These are phyloP conservation scores for Himalopsyche anomala DNA, from an alignment of 2,888 invertebrate species.

Conservation along the genomic window DNA sequence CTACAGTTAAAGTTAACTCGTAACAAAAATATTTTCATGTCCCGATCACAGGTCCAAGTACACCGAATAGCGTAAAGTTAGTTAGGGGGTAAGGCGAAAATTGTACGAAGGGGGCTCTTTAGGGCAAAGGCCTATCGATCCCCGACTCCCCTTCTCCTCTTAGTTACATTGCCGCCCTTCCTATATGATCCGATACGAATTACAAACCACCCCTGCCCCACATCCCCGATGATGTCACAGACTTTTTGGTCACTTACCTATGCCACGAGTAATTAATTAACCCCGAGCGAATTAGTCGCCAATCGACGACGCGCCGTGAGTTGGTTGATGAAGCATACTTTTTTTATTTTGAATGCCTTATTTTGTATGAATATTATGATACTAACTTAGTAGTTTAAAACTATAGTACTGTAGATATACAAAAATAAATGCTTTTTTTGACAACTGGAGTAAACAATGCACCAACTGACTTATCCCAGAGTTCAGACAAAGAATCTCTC, in stretches of 20 bases:
- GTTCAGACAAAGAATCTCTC: no score
- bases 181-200: constrained; percentile 28
- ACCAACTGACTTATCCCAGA: no score
- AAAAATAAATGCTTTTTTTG: no score
- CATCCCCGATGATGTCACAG: background rate
- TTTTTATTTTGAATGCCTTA: no score
- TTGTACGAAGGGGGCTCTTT: constrained; percentile 1
- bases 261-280: background rate
- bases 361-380: no score
- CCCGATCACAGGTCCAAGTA: background rate
- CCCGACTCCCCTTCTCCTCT: background rate
- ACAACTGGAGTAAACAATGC: no score
- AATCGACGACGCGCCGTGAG: background rate
- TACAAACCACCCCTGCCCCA: background rate
- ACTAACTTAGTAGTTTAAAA: no score
- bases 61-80: background rate
- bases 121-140: constrained; percentile 42
- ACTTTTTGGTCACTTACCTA: constrained; percentile 32
- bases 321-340: background rate
- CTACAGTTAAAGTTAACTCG: no score
- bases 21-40: background rate
- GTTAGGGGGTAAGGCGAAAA: background rate
- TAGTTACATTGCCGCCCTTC: constrained; percentile 7
- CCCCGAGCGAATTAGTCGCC: background rate
- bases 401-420: no score